phyloP scores from a whole-genome alignment of 2,888 invertebrate species.

The Magallana nippona region DNA sequence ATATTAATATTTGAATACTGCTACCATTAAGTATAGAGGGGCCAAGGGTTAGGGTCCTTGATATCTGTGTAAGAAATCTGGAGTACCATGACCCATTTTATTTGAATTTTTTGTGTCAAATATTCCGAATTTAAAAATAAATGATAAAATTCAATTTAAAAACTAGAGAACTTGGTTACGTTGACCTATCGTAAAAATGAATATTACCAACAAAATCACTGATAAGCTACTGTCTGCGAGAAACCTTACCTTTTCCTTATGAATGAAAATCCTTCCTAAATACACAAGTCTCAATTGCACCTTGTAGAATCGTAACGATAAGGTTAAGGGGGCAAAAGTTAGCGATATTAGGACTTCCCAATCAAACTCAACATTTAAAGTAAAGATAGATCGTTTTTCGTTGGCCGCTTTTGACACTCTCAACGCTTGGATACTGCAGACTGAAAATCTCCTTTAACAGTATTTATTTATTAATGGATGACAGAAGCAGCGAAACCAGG shows the following conservation, averaged over 20 bases:
- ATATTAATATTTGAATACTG: too few relatives aligned
- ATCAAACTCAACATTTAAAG: not conserved
- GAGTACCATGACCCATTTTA: too few relatives aligned
- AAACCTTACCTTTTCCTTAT: constrained; percentile 7
- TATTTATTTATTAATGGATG: not conserved
- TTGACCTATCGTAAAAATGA: too few relatives aligned
- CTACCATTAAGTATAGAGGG: not conserved
- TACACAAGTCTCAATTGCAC: not conserved
- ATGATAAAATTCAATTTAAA: too few relatives aligned
- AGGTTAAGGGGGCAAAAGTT: not conserved
- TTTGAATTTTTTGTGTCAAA: too few relatives aligned
- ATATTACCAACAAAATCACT: not conserved
- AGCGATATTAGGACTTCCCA: not conserved
- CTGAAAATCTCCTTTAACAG: not conserved
- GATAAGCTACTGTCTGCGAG: not conserved
- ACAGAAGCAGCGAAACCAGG: constrained; percentile 1
- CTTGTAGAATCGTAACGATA: too few relatives aligned
- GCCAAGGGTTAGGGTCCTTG: too few relatives aligned
- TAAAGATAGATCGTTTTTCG: not conserved
- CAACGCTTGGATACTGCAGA: not conserved
- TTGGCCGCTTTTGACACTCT: not conserved
- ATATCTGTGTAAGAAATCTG: too few relatives aligned
- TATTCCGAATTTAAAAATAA: too few relatives aligned
- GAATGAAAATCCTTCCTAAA: constrained; percentile 13
- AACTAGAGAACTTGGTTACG: too few relatives aligned